Evolutionary conservation across 2,113 vertebrate species (phyloP).

Genomic region (Morone saxatilis): DNA sequence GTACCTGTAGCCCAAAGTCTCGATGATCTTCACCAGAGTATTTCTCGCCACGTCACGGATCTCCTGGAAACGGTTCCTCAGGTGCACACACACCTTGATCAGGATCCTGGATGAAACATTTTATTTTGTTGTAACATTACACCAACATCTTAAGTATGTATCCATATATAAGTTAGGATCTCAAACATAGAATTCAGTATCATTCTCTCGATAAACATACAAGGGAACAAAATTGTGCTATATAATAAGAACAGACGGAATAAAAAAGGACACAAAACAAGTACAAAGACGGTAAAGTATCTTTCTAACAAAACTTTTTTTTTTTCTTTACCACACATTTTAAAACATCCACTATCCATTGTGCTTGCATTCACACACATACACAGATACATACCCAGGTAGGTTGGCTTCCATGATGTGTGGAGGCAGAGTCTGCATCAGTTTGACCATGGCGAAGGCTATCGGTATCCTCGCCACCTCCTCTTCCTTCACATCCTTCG

Average conservation of each 20-base stretch:
- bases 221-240: neutral
- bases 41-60: slow-evolving; percentile 92
- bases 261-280: neutral
- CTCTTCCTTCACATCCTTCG: slow-evolving; percentile 92
- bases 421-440: slow-evolving; percentile 94
- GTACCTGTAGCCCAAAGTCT: slow-evolving; percentile 90
- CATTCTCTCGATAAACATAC: neutral
- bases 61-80: slow-evolving; percentile 96
- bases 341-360: too few relatives aligned
- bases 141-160: neutral
- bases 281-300: too few relatives aligned
- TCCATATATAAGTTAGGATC: neutral
- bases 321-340: neutral
- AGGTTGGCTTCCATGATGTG: slow-evolving; percentile 93
- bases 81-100: slow-evolving; percentile 92
- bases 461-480: slow-evolving; percentile 93
- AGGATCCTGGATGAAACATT: slow-evolving; percentile 85
- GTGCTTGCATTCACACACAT: slow-evolving; percentile 78
- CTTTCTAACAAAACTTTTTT: neutral
- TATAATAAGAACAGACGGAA: neutral
- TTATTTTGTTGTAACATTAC: too few relatives aligned
- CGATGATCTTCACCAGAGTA: slow-evolving; percentile 93
- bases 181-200: neutral
- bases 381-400: slow-evolving; percentile 83
- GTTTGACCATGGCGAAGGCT: slow-evolving; percentile 95